A percentile compares a stretch with the other conserved stretches of the same genome.
These are phyloP conservation scores for Pseudopipra pipra DNA, from an alignment of 2,113 vertebrate species.

Conservation along the genomic window DNA sequence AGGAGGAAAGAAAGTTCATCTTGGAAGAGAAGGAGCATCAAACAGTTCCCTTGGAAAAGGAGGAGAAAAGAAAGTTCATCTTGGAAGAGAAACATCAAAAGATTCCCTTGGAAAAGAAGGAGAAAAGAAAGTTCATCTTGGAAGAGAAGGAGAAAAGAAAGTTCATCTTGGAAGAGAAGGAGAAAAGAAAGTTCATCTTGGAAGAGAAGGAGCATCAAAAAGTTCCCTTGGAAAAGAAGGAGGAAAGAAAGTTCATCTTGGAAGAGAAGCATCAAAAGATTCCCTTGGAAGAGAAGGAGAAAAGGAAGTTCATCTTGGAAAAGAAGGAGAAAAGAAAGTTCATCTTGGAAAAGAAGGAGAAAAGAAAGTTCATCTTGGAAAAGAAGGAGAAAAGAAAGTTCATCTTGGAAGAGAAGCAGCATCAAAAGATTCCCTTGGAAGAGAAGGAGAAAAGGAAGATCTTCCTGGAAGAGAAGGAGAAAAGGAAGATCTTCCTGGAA, in stretches of 20 bases:
- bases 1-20: not conserved
- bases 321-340: not conserved
- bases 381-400: too few species aligned
- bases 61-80: not conserved
- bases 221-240: rapidly evolving
- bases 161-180: rapidly evolving
- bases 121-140: not conserved
- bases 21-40: not conserved
- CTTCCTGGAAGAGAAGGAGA: too few species aligned
- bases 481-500: too few species aligned
- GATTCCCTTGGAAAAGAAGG: not conserved
- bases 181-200: too few species aligned
- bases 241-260: not conserved
- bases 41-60: not conserved
- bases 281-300: not conserved
- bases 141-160: not conserved
- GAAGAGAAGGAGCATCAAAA: not conserved
- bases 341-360: not conserved
- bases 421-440: too few species aligned
- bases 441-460: too few species aligned
- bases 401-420: too few species aligned
- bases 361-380: not conserved
- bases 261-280: not conserved
- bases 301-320: not conserved
- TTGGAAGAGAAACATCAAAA: not conserved